These are phyloP conservation scores for Cichlasoma orientale DNA, from an alignment of 2,797 vertebrate genomes.

Conservation along the genomic window DNA sequence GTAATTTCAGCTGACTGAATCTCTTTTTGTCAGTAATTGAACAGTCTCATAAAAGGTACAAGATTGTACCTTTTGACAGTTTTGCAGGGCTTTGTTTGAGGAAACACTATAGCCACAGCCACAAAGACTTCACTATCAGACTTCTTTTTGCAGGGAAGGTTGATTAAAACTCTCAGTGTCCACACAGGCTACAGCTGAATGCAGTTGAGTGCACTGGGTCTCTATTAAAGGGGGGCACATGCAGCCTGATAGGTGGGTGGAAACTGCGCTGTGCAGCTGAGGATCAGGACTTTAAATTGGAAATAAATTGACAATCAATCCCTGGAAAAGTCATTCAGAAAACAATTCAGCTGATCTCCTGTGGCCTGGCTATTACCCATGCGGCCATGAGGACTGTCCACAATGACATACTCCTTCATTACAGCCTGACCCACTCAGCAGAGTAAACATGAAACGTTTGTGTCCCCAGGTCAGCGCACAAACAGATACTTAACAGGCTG, in stretches of 20 bases:
- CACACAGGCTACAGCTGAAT: background rate
- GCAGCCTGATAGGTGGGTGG: background rate
- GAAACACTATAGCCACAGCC: background rate
- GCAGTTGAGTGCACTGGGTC: background rate
- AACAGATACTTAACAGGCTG: background rate
- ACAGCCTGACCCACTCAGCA: background rate
- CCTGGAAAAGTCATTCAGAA: constrained; percentile 28
- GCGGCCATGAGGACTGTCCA: constrained; percentile 63
- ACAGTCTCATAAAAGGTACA: constrained; percentile 12
- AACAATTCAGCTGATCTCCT: constrained; percentile 10
- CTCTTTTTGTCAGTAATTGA: constrained; percentile 37
- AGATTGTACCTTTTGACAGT: constrained; percentile 8
- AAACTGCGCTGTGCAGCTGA: background rate
- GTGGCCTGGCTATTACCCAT: constrained; percentile 60
- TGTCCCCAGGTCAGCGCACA: background rate
- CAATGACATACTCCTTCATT: constrained; percentile 17
- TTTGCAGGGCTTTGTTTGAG: constrained; percentile 21
- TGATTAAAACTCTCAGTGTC: constrained; percentile 24
- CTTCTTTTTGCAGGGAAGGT: background rate
- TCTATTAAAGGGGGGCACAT: background rate
- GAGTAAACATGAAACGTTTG: background rate
- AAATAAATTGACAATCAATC: constrained; percentile 45
- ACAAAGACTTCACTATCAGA: background rate
- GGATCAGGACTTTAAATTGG: constrained; percentile 31
- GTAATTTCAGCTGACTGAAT: constrained; percentile 44